Evolutionary conservation across 2,888 invertebrate species (phyloP).

Genomic region (Nephrotoma flavescens): DNA sequence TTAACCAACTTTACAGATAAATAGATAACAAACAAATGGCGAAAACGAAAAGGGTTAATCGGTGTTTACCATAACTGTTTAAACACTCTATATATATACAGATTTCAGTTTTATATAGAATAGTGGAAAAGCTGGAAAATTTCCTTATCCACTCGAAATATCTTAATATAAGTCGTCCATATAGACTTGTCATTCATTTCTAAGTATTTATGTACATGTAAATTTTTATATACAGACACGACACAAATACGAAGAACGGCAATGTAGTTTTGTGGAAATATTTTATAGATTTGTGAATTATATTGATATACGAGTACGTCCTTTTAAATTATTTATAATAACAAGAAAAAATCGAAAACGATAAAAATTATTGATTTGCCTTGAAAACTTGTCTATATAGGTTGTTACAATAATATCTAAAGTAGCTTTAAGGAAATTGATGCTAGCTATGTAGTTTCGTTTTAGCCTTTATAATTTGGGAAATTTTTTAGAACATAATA

Average conservation of each 20-base stretch:
- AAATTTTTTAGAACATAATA: no score
- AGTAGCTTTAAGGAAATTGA: no score
- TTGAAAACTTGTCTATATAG: neutral
- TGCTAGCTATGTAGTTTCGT: no score
- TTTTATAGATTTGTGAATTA: neutral
- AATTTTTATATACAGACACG: neutral
- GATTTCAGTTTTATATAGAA: neutral
- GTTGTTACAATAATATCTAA: no score
- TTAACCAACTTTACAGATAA: neutral
- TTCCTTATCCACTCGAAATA: neutral
- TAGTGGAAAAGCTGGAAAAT: neutral
- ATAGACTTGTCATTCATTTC: neutral
- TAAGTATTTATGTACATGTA: neutral
- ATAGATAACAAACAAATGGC: neutral
- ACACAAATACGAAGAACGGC: neutral
- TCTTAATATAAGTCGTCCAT: neutral
- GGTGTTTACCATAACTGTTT: neutral
- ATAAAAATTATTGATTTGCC: neutral
- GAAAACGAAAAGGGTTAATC: neutral
- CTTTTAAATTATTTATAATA: neutral
- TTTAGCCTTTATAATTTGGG: no score
- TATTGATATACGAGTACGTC: neutral
- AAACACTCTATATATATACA: neutral
- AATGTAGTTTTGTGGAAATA: neutral
- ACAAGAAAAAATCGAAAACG: neutral